Evolutionary conservation across 2,888 invertebrate species (phyloP).

Genomic region (Drosophila emarginata): DNA sequence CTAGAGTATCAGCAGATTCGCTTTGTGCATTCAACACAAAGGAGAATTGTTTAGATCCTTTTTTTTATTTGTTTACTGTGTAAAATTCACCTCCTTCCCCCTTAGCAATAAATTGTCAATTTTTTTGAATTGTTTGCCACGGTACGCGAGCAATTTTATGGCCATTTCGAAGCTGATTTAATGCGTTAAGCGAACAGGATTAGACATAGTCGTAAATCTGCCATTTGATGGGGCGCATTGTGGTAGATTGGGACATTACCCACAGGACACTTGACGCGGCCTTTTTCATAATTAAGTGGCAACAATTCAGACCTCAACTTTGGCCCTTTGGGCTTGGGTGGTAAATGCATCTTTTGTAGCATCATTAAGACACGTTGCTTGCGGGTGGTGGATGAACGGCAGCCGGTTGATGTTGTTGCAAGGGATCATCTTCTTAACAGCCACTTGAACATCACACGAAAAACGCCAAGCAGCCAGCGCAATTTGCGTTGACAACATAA

Average conservation of each 20-base stretch:
- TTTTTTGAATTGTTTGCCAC: slow-evolving; percentile 63
- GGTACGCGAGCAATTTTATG: slow-evolving; percentile 60
- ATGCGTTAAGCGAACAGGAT: slow-evolving; percentile 69
- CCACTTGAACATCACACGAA: slow-evolving; percentile 71
- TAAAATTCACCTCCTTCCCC: neutral
- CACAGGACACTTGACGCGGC: slow-evolving; percentile 54
- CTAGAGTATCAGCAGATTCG: neutral
- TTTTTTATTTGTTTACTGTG: slow-evolving; percentile 17
- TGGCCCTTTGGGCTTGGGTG: slow-evolving; percentile 2
- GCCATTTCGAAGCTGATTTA: slow-evolving; percentile 72
- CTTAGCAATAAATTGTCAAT: slow-evolving; percentile 66
- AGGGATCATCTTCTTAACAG: slow-evolving; percentile 64
- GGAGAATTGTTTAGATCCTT: neutral
- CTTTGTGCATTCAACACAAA: neutral
- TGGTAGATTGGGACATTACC: slow-evolving; percentile 11
- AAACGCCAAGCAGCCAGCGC: slow-evolving; percentile 56
- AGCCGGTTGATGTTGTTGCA: slow-evolving; percentile 4
- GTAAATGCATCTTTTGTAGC: slow-evolving; percentile 48
- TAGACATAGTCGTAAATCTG: slow-evolving; percentile 61
- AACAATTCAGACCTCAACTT: slow-evolving; percentile 11
- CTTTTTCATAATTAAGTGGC: slow-evolving; percentile 71
- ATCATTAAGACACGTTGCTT: slow-evolving; percentile 71
- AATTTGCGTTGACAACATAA: slow-evolving; percentile 68
- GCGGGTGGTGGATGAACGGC: neutral
- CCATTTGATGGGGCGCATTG: slow-evolving; percentile 47